phyloP scores from a whole-genome alignment of 2,888 invertebrate genomes.

The Eupeodes latifasciatus region DNA sequence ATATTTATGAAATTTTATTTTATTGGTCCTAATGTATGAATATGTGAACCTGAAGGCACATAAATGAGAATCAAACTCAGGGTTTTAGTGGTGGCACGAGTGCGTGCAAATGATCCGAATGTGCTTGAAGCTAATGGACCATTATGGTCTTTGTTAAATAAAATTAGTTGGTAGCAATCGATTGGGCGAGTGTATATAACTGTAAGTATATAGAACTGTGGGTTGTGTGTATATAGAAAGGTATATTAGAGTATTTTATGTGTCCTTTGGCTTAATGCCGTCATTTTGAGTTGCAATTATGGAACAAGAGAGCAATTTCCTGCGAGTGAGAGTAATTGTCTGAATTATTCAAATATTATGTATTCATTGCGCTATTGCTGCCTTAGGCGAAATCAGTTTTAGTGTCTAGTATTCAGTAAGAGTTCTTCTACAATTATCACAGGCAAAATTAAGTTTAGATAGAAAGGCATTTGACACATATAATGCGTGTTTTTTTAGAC shows the following conservation, averaged over 20 bases:
- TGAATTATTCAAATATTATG: background rate
- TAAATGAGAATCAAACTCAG: background rate
- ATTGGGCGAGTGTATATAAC: background rate
- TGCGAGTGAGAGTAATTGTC: background rate
- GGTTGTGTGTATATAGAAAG: too few species aligned
- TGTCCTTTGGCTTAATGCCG: background rate
- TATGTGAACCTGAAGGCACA: too few species aligned
- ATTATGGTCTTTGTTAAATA: conserved; percentile 12
- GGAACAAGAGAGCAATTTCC: background rate
- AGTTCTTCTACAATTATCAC: too few species aligned
- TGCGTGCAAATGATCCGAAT: conserved; percentile 13
- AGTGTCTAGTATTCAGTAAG: too few species aligned
- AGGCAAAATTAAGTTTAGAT: too few species aligned
- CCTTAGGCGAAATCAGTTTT: too few species aligned
- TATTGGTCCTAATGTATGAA: conserved; percentile 3
- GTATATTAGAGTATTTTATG: background rate
- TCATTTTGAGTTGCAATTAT: conserved; percentile 5
- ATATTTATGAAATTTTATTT: conserved; percentile 12
- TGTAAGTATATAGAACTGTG: background rate
- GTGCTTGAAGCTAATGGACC: conserved; percentile 14
- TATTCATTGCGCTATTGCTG: too few species aligned
- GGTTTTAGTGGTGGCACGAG: background rate
- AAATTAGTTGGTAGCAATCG: background rate
- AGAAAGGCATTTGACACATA: too few species aligned
- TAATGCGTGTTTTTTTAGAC: too few species aligned